Base-by-base conservation (phyloP, 2,113 vertebrate genomes). In the Emydocephalus ijimae region DNA sequence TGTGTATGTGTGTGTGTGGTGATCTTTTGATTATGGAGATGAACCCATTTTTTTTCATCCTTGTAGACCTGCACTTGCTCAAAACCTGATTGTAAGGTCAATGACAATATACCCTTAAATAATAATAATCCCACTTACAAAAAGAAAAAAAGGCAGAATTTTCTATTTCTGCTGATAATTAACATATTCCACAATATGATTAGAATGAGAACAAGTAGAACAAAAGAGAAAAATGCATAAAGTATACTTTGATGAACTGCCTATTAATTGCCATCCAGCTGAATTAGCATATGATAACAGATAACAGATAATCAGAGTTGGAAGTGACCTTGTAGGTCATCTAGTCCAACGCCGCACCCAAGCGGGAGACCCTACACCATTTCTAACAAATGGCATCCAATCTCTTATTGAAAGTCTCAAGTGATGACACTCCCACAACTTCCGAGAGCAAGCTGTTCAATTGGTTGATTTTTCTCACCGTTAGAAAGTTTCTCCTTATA, bases 261-360 rank as follows among this genome's bases (percentile, higher is more conserved):
- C n/a, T 59, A 52, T 43, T 93, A 90, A 43, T 91, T 89, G 39
- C 45, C n/a, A 59, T 88, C 55, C 64, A 93, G 93, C 69, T 91
- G 61, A 88, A 89, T 91, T 91, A 93, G 52, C 92, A 93, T 91
- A 91, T 48, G 61, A 54, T 91, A 45, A 45, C 45, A 45, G 45
- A 45, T 45, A 45, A 45, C 45, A 45, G 45, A 45, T 45, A 45
- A 45, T 45, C 45, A 45, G 5, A 45, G 45, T 45, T 45, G 45
- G 45, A 45, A 45, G 45, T 45, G 45, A 45, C 45, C 5, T 45
- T 45, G 45, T 45, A 45, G 45, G 45, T 45, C 45, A 45, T 45
- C 45, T 45, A 45, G 5, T 45, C 45, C 45, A 45, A 45, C 5
- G 4, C 45, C 5, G 5, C 5, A 5, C 45, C 45, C 45, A 45